These are phyloP conservation scores for Phoenicopterus ruber DNA, from an alignment of 2,113 vertebrate genomes.

Conservation along the genomic window DNA sequence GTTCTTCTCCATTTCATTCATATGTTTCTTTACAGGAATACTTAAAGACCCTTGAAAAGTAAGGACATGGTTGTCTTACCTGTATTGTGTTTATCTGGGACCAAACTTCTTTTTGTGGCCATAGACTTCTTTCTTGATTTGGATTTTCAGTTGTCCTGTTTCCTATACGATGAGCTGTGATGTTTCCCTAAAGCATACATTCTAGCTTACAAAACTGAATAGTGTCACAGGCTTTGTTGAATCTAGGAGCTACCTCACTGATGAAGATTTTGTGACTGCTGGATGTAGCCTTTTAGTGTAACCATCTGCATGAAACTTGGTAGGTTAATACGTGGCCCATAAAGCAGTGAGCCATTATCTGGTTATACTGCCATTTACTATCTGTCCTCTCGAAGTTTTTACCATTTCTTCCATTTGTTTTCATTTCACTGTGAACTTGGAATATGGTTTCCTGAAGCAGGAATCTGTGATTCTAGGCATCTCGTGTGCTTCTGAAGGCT, in stretches of 20 bases:
- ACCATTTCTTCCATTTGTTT: neutral
- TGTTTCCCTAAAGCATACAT: neutral
- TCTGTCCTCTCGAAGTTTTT: neutral
- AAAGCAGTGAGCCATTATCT: neutral
- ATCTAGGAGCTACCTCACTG: neutral
- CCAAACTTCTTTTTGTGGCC: neutral
- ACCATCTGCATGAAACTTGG: neutral
- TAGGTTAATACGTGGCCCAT: neutral
- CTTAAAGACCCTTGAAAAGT: neutral
- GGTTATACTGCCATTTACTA: neutral
- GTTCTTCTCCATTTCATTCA: neutral
- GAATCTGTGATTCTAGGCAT: neutral
- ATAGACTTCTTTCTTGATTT: neutral
- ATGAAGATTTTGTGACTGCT: neutral
- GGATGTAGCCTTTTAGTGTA: neutral
- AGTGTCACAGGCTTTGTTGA: neutral
- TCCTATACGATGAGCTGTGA: accelerated
- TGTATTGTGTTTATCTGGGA: neutral
- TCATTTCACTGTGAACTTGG: neutral
- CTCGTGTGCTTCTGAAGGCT: neutral
- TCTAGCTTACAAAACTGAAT: neutral
- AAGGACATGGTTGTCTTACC: neutral
- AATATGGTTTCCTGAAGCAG: neutral
- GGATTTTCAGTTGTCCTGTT: neutral
- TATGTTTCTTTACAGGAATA: neutral